Base-by-base conservation (phyloP, 2,113 vertebrate genomes). In the Bombycilla garrulus region DNA sequence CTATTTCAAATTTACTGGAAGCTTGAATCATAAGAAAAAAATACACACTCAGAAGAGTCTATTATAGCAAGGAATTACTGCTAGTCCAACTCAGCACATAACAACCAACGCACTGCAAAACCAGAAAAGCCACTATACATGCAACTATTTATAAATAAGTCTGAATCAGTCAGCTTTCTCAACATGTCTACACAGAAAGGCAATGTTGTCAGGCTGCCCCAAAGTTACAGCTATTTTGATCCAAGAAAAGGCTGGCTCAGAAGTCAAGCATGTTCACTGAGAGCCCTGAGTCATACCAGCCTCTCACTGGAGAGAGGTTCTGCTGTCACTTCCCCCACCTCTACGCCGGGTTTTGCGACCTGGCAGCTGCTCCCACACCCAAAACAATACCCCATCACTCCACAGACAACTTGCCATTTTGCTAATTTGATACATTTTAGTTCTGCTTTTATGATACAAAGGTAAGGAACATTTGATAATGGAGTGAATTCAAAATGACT, bases 1-100 rank as follows among this genome's bases (percentile, higher is more conserved):
- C 70, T 73, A 62, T 94, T 87, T 77, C 47, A n/a, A 87, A 62
- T 85, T 94, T 85, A 90, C 81, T 93, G 88, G 85, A 90, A 93
- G 83, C 31, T 65, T 93, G 90, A 90, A 73, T 96, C 62, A 76
- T 38, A 72, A 40, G 50, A 38, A 54, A 38, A 81, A 89, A 81
- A 78, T 15, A 85, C 20, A 58, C 66, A n/a, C 1, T 12, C 47
- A 38, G 70, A 88, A 67, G 60, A 86, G 7, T 54, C 36, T 24
- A 54, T 62, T 62, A 70, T 12, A 90, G 57, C 60, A 80, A 81
- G 65, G 24, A 88, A 93, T 56, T 47, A 50, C 56, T 70, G 45
- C 40, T 44, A 79, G 47, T 71, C 73, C 54, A 86, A 79, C 90
- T 90, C 76, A 60, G 76, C 60, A 22, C 19, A 5, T 24, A 79